Evolutionary conservation across 2,888 invertebrate genomes (phyloP).

Genomic region (Caenorhabditis sulstoni): DNA sequence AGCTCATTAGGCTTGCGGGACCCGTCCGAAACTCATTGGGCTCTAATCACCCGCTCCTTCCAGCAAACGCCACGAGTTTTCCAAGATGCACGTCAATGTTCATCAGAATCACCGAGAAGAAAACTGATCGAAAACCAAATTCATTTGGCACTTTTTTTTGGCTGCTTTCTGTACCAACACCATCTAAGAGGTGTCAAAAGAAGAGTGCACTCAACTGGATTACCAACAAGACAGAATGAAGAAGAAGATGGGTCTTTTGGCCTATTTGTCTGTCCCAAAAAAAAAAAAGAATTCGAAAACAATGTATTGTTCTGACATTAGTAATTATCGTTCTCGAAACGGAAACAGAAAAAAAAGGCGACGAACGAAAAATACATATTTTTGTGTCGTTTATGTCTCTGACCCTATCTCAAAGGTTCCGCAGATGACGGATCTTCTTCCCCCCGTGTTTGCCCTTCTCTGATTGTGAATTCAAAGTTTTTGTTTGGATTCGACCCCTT

Average conservation of each 20-base stretch:
- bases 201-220: neutral
- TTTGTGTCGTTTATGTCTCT: neutral
- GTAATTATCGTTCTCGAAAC: slow-evolving; percentile 31
- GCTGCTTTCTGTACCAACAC: neutral
- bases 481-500: no score
- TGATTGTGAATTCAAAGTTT: no score
- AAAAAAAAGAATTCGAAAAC: slow-evolving; percentile 10
- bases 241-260: no score
- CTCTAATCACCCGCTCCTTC: neutral
- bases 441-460: no score
- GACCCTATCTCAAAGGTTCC: neutral
- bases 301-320: slow-evolving; percentile 41
- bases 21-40: neutral
- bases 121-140: slow-evolving; percentile 23
- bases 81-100: slow-evolving; percentile 29
- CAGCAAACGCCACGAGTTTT: neutral
- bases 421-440: no score
- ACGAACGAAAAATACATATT: neutral
- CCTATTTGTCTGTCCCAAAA: no score
- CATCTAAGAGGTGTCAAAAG: neutral
- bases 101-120: slow-evolving; percentile 38
- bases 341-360: slow-evolving; percentile 8
- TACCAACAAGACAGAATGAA: neutral
- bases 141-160: slow-evolving; percentile 10
- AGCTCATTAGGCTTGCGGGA: slow-evolving; percentile 33